Evolutionary conservation across 2,797 vertebrate species (phyloP), one percentile per base, ranked within the genome.

Genomic region (Artibeus jamaicensis): DNA sequence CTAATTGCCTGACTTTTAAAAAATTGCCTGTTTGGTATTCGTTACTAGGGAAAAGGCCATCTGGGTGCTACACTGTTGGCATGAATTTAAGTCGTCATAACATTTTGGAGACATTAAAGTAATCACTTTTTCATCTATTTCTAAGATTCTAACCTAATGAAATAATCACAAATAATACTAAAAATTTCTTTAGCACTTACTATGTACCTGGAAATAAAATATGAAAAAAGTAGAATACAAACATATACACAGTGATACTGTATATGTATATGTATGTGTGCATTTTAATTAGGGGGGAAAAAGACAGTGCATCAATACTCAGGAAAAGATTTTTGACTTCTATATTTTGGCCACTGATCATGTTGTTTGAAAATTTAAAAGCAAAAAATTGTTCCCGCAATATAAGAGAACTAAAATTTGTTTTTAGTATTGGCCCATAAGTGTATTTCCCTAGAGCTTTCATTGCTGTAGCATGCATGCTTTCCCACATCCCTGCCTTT

Each of bases 61-160:
- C 26, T 76, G 65, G 39, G 16, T 85, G 65, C 37, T 71, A 70
- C 26, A 93, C 50, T 74, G 50, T 26, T 95, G 59, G 48, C 18
- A 57, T 85, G n/a, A 65, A 92, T 90, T 95, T 96, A 95, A 96
- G 37, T 78, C 86, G 19, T 81, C 67, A 86, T 62, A n/a, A 62
- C 6, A 86, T 57, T 92, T 86, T 94, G 9, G 4, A 32, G 46
- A 67, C 19, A 83, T 83, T 94, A 73, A 92, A 79, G 78, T 84
- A 76, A 81, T 85, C 76, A 85, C 37, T 57, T 48, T 96, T 88
- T 79, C 8, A 76, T 76, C 7, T 85, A 71, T n/a, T 86, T 89
- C 68, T 48, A 67, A 88, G 67, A 65, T 73, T 74, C 26, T 92
- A 87, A 67, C 48, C 57, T 83, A 53, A 88, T 91, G 42, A 86